phyloP scores from a whole-genome alignment of 2,113 vertebrate species.

The Macquaria australasica region DNA sequence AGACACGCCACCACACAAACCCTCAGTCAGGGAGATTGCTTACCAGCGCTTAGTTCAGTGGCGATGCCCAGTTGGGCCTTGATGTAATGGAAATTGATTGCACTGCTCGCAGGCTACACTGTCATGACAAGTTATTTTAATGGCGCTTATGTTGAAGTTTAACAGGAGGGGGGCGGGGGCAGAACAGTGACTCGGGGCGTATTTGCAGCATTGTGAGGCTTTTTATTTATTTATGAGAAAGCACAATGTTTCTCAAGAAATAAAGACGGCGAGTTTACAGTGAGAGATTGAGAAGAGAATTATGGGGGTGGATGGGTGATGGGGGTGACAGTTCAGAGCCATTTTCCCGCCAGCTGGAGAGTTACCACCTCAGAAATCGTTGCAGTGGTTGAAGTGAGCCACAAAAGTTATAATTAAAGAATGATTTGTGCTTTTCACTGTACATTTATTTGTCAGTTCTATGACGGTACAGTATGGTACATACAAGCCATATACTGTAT shows the following conservation, averaged over 20 bases:
- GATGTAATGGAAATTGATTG: conserved; percentile 85
- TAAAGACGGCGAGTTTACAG: conserved; percentile 6
- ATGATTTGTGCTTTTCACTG: conserved; percentile 74
- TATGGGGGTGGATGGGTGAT: conserved; percentile 9
- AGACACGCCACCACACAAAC: conserved; percentile 33
- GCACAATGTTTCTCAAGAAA: conserved; percentile 1
- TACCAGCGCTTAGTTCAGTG: conserved; percentile 70
- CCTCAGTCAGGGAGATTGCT: conserved; percentile 70
- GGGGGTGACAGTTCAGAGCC: conserved; percentile 32
- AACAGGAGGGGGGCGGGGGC: conserved; percentile 45
- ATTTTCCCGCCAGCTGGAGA: conserved; percentile 41
- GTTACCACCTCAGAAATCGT: conserved; percentile 18
- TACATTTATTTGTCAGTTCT: conserved; percentile 53
- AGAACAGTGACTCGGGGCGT: conserved; percentile 54
- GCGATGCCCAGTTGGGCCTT: conserved; percentile 68
- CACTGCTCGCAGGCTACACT: conserved; percentile 72
- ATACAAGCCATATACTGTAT: conserved; percentile 34
- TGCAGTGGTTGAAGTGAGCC: conserved; percentile 9
- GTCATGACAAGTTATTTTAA: conserved; percentile 81
- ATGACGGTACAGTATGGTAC: conserved; percentile 46
- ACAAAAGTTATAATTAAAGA: conserved; percentile 71
- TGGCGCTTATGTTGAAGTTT: conserved; percentile 73
- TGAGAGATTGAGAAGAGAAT: conserved; percentile 35
- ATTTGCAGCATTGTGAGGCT: conserved; percentile 52
- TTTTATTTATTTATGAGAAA: conserved; percentile 72